phyloP scores from a whole-genome alignment of 2,113 vertebrate species.

The Emydocephalus ijimae region DNA sequence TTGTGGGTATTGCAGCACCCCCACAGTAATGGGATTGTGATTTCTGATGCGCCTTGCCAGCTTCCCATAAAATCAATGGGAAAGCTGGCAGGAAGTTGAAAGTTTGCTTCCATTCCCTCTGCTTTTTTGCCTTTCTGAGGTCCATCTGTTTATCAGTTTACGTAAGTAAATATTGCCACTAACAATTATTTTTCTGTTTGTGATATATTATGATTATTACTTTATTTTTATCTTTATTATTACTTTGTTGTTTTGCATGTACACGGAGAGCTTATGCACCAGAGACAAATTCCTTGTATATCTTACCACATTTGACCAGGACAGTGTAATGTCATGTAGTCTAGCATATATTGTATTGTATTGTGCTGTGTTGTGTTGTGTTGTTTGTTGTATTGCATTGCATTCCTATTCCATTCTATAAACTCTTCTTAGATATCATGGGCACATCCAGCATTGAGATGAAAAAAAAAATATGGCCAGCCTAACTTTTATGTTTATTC shows the following conservation, averaged over 20 bases:
- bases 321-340: not conserved
- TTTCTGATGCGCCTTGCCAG: not conserved
- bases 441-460: not conserved
- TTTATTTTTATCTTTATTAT: not conserved
- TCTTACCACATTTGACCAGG: too few relatives aligned
- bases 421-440: not conserved
- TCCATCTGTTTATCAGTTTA: not conserved
- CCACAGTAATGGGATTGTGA: not conserved
- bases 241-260: not conserved
- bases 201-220: not conserved
- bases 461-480: not conserved
- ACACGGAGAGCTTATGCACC: not conserved
- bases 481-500: not conserved
- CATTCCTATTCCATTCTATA: not conserved
- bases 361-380: not conserved
- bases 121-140: not conserved
- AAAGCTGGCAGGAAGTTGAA: not conserved
- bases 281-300: not conserved
- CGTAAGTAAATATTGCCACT: not conserved
- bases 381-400: too few relatives aligned
- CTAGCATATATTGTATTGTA: too few relatives aligned
- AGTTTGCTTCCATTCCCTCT: not conserved
- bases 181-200: not conserved
- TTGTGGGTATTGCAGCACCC: not conserved
- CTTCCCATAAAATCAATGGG: not conserved